Evolutionary conservation across 2,888 invertebrate genomes (phyloP), one percentile per base, ranked within the genome.

Genomic region (Tenthredo scrophulariae): DNA sequence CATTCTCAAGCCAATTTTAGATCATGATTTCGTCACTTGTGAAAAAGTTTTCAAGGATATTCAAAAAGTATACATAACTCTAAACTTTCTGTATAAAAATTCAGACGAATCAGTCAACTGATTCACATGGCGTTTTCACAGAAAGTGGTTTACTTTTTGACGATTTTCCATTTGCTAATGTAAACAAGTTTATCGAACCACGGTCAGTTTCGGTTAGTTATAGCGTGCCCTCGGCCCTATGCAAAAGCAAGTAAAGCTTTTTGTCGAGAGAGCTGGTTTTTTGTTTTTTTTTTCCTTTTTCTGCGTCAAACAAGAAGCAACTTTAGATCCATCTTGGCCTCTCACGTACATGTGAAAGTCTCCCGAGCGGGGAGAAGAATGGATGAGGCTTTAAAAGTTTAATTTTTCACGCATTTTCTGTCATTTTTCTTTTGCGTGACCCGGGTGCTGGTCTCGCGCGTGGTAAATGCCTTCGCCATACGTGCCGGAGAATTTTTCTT

Each of bases 391-490:
- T 72, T 84, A 84, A 84, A 84, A 84, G 84, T 84, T 84, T 84
- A 84, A 84, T 84, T 84, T 84, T 74, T 84, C 84, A 84, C 84
- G 74, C 84, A 84, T 84, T 84, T 84, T 74, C 74, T 40, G 74
- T 74, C 84, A 74, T 84, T 77, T 74, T 84, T 54, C 84, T 84
- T 84, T 29, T 15, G 40, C 46, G 26, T 75, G 75, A 75, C 75
- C 75, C 75, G 75, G 26, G 43, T 26, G 26, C 10, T 43, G 43
- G 46, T 67, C 43, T 46, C 40, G 43, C 18, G 40, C 82, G 29
- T 85, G 67, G 75, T 37, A 86, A 85, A 82, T 65, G 74, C 43
- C 83, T 72, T 84, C 67, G 18, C 33, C 46, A 46, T 75, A 75
- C 46, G 46, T 75, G 75, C 75, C 46, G 46, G 33, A 65, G 18